Evolutionary conservation across 2,888 invertebrate genomes (phyloP), one percentile per base, ranked within the genome.

Genomic region (Erebia ligea): DNA sequence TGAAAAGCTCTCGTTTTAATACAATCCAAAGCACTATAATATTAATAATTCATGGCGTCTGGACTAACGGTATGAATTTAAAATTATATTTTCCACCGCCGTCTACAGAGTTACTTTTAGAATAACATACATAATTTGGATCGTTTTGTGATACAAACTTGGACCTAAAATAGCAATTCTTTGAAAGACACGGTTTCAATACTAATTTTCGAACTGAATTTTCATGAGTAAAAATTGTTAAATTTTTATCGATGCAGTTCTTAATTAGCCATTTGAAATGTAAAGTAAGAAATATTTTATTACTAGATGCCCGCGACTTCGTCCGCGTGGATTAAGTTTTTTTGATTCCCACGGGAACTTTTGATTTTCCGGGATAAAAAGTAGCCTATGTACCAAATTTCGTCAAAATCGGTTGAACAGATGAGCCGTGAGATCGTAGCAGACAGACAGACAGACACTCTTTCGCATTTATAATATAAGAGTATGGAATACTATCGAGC

Each of bases 51-150:
- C 52, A 52, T 17, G 17, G 52, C 17, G 10, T 13, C 56, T 56
- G 1, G 13, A 57, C 1, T 54, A 54, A 54, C 56, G 13, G 25
- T 57, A 57, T 57, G 56, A 57, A 57, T 57, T 57, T 25, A 25
- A 57, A 57, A 57, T 57, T 21, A 25, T 25, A 25, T 25, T 54
- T 57, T 57, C 25, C 25, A 57, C 6, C 25, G 56, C 25, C 21
- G 56, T 57, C 56, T 57, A 57, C 56, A 13, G 25, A 57, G 25
- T 57, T 57, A 21, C 25, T 57, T 21, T 21, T 57, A 25, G 25
- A 57, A 57, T 57, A 25, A 57, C 19, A 54, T 19, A 54, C 17
- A 54, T 17, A 54, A 25, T 15, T 13, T 57, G 21, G 19, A 25
- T 6, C 13, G 21, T 25, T 57, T 57, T 25, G 8, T 57, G 25